Conservation (phyloP, 1,140 invertebrate species). For the Drosophila orena region DNA sequence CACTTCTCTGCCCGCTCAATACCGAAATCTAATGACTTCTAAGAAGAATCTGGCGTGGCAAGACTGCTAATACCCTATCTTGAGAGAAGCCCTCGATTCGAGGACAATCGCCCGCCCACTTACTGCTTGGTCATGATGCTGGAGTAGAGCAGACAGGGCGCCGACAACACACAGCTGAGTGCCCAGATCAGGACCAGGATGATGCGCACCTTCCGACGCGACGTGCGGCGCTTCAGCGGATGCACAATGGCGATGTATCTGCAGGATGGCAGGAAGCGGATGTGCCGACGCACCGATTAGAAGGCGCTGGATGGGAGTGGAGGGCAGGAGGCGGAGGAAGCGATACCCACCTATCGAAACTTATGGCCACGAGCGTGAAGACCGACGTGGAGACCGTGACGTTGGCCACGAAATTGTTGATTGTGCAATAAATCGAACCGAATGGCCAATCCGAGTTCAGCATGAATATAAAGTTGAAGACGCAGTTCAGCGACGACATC, state of each 20-base stretch:
- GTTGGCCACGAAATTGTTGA: conserved; percentile 95
- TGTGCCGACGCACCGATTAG: conserved; percentile 40
- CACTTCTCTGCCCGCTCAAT: too few species aligned
- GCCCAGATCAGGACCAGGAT: conserved; percentile 93
- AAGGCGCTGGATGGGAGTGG: conserved; percentile 2
- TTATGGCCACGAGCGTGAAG: conserved; percentile 94
- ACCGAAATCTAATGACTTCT: background rate
- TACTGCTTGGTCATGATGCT: conserved; percentile 91
- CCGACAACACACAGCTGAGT: conserved; percentile 90
- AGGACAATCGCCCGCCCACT: conserved; percentile 66
- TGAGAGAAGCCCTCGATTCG: background rate
- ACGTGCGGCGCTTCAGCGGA: conserved; percentile 93
- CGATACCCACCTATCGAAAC: conserved; percentile 90
- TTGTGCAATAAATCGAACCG: conserved; percentile 92
- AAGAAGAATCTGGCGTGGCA: background rate
- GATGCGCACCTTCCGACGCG: conserved; percentile 90
- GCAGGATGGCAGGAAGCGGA: conserved; percentile 70
- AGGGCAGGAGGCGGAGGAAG: background rate
- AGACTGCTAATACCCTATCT: background rate
- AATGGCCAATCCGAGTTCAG: conserved; percentile 93
- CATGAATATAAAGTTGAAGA: conserved; percentile 98
- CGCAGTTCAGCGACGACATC: conserved; percentile 96
- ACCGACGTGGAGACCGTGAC: conserved; percentile 95
- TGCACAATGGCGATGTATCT: conserved; percentile 97
- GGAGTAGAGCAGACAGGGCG: conserved; percentile 94